Percentiles rank a stretch among this genome's conserved stretches.
Evolutionary conservation across 1,140 invertebrate species (phyloP).

Genomic region (Aphelinus certus): DNA sequence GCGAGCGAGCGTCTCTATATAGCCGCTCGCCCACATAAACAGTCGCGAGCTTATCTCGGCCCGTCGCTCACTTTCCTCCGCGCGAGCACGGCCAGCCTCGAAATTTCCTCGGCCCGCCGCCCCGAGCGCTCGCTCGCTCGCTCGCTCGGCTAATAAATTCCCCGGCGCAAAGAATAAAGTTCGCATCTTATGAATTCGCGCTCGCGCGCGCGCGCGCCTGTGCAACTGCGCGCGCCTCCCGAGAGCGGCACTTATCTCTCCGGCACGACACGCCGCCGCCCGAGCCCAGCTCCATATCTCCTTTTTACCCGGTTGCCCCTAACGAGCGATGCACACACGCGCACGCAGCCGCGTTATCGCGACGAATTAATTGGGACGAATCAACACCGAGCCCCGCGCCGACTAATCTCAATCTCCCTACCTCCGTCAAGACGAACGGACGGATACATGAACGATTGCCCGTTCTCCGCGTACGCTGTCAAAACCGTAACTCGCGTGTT

Average conservation of each 20-base stretch:
- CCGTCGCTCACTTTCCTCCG: conserved; percentile 1
- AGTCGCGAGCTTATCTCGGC: conserved; percentile 18
- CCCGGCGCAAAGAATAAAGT: conserved; percentile 35
- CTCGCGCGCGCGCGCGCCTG: background rate
- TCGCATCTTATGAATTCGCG: conserved; percentile 40
- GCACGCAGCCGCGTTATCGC: conserved; percentile 1
- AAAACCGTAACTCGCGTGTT: no score
- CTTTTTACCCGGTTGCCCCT: background rate
- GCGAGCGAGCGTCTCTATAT: conserved; percentile 27
- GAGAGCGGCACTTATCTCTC: background rate
- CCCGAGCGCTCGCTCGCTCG: background rate
- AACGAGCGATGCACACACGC: conserved; percentile 9
- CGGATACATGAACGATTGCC: no score
- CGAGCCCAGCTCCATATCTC: background rate
- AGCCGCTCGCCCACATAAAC: conserved; percentile 17
- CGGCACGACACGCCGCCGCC: no score
- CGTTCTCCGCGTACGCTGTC: no score
- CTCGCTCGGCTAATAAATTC: conserved; percentile 29
- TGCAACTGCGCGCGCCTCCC: background rate
- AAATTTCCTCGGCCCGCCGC: conserved; percentile 22
- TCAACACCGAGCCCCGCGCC: no score
- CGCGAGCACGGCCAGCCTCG: background rate
- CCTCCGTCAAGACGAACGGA: no score
- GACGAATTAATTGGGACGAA: conserved; percentile 30
- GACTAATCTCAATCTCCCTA: no score